Base-by-base conservation (phyloP, 2,113 vertebrate genomes). In the Azemiops feae region DNA sequence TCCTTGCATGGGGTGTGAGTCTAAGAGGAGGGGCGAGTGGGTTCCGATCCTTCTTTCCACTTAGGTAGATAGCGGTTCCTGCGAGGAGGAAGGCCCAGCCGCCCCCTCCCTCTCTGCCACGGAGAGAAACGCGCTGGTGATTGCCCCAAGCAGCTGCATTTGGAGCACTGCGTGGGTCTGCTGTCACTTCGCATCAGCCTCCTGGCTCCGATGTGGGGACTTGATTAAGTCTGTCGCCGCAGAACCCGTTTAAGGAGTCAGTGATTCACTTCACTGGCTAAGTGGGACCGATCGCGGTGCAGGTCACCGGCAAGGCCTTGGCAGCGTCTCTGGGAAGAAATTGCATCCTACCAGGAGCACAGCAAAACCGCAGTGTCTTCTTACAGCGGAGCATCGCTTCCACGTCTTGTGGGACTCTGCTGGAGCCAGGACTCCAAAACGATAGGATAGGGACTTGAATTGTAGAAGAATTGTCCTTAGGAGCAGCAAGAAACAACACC, bases 121-220 rank as follows among this genome's bases (percentile, higher is more conserved):
- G 85, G 23, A 20, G 69, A n/a, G 93, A 45, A 88, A 94, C 0
- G 0, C 0, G 3, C 74, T 53, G 95, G 88, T 88, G 87, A 0
- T 14, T 0, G 95, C 96, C 95, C n/a, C 4, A 0, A 47, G 96
- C 88, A 2, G 85, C 64, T 0, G 30, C 5, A 0, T 0, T 57
- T 47, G 20, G 94, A 95, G 95, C 94, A 96, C 94, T 96, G 96
- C 89, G 93, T 47, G 91, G 94, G 93, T 94, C 22, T 8, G 92
- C 97, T 97, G 96, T 97, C 97, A 96, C 95, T 95, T 94, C 94
- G 0, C 94, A 97, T 97, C 96, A 97, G 93, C 92, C 0, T 92
- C 94, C 88, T 6, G 0, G 89, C 85, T 91, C 92, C 34, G 4
- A 88, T 45, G 89, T 54, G 0, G 54, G 69, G 45, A 93, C 95